These are phyloP conservation scores for Pleuronectes platessa DNA, from an alignment of 2,113 vertebrate genomes.

Conservation along the genomic window DNA sequence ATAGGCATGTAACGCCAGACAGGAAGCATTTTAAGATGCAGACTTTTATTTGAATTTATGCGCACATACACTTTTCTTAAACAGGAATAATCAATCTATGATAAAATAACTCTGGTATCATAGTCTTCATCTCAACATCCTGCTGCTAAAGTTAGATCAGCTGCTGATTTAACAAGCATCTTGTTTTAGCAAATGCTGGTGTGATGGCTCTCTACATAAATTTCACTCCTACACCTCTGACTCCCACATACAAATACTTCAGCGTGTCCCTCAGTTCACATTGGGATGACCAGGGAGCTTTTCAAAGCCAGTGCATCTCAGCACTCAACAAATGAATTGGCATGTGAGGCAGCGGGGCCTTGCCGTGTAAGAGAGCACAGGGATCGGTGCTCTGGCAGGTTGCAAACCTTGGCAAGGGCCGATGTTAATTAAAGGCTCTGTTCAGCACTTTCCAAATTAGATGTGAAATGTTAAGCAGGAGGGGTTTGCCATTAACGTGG, in stretches of 20 bases:
- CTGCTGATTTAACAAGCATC: constrained; percentile 30
- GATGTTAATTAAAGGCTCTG: constrained; percentile 74
- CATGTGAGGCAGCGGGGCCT: constrained; percentile 11
- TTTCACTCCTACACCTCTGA: constrained; percentile 28
- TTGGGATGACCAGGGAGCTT: constrained; percentile 24
- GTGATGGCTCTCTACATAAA: constrained; percentile 31
- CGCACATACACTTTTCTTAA: not conserved
- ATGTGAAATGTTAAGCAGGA: constrained; percentile 72
- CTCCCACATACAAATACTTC: constrained; percentile 35
- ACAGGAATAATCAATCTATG: too few species aligned
- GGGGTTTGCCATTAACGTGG: constrained; percentile 54
- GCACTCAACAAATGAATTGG: constrained; percentile 60
- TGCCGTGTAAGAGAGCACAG: not conserved
- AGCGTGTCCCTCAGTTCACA: constrained; percentile 33
- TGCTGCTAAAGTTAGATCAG: not conserved
- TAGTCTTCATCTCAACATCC: not conserved
- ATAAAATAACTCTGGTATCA: not conserved
- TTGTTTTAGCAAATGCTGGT: constrained; percentile 6
- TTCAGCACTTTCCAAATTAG: constrained; percentile 75
- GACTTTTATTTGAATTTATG: not conserved
- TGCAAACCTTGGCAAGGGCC: constrained; percentile 50
- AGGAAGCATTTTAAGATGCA: too few species aligned
- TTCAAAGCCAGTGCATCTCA: constrained; percentile 34
- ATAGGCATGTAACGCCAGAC: too few species aligned
- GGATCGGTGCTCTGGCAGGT: constrained; percentile 22